Conservation (phyloP, 2,888 invertebrate species). For the Volucella bombylans region DNA sequence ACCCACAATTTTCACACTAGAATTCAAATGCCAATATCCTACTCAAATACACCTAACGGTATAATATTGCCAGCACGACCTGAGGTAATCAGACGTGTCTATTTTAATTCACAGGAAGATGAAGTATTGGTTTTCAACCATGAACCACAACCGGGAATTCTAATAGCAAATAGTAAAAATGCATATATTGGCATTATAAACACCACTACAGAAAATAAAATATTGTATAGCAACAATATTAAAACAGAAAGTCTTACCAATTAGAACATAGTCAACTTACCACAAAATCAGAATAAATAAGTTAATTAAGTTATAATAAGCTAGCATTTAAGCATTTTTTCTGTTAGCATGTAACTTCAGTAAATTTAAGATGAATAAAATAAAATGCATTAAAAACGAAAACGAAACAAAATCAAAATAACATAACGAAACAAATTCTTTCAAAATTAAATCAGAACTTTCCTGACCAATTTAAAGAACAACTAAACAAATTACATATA, state of each 20-base stretch:
- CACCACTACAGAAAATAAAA: not conserved
- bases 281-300: constrained; percentile 12
- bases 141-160: constrained; percentile 16
- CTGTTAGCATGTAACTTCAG: too few species aligned
- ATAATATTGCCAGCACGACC: constrained; percentile 20
- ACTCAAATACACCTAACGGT: not conserved
- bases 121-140: constrained; percentile 20
- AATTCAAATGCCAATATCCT: too few species aligned
- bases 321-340: too few species aligned
- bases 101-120: not conserved
- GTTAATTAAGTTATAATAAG: too few species aligned
- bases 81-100: constrained; percentile 6
- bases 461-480: not conserved
- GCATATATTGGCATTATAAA: constrained; percentile 27
- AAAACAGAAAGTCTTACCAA: constrained; percentile 19
- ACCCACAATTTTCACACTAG: too few species aligned
- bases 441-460: constrained; percentile 1
- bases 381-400: too few species aligned
- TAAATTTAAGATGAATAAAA: too few species aligned
- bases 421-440: constrained; percentile 12
- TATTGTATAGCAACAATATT: not conserved
- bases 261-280: not conserved
- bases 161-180: constrained; percentile 14
- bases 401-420: constrained; percentile 12
- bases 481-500: too few species aligned